Evolutionary conservation across 2,113 vertebrate genomes (phyloP).

Genomic region (Strix uralensis): DNA sequence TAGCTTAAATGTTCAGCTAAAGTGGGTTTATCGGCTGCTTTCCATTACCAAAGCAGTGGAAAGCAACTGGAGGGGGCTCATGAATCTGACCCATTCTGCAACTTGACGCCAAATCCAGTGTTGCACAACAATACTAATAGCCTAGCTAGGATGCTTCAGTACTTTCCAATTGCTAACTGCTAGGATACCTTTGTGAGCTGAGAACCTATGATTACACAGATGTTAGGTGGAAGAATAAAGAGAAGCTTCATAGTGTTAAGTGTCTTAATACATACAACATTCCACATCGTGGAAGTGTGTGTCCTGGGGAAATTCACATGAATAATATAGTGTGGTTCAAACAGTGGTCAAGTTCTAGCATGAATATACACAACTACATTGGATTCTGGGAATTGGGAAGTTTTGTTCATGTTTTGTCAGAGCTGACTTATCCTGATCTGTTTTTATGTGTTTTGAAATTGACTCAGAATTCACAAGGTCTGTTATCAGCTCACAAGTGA

Average conservation of each 20-base stretch:
- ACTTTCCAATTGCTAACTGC: background rate
- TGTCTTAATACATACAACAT: background rate
- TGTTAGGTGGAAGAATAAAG: background rate
- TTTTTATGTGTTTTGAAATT: background rate
- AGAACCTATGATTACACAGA: background rate
- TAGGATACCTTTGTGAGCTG: background rate
- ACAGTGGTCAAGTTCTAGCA: background rate
- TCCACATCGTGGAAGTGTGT: background rate
- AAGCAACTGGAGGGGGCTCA: background rate
- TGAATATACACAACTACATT: background rate
- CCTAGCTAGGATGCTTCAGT: background rate
- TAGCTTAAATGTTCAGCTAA: constrained; percentile 17
- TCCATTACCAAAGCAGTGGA: constrained; percentile 16
- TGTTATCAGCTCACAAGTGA: background rate
- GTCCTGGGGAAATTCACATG: background rate
- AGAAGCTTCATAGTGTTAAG: background rate
- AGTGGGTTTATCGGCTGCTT: constrained; percentile 5
- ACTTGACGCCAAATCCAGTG: background rate
- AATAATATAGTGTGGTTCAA: background rate
- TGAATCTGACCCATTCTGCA: background rate
- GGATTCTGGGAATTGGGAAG: background rate
- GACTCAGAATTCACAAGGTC: background rate
- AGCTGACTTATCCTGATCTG: background rate
- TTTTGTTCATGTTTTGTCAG: background rate
- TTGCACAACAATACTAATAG: background rate